Percentiles rank a stretch among this genome's conserved stretches.
Conservation (phyloP, 2,113 vertebrate species). For the Bagarius yarrelli region DNA sequence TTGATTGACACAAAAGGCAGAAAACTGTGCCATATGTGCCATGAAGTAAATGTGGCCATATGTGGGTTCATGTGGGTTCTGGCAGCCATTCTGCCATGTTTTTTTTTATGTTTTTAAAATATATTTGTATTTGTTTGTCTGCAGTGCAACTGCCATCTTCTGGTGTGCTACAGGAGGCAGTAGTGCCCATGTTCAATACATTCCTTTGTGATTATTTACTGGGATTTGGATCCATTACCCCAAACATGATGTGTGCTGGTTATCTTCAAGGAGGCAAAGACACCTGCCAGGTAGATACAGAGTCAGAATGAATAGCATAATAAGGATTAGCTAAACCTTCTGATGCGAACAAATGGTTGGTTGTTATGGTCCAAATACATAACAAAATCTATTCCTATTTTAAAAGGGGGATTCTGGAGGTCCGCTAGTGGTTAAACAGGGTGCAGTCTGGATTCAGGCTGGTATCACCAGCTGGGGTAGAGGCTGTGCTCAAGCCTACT, state of each 20-base stretch:
- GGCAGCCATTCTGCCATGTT: not conserved
- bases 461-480: not conserved
- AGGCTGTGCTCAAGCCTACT: too few species aligned
- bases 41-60: too few species aligned
- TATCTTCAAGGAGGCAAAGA: constrained; percentile 32
- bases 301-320: not conserved
- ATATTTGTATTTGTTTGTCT: not conserved
- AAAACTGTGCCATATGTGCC: too few species aligned
- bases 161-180: constrained; percentile 39
- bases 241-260: constrained; percentile 49
- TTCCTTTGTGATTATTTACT: not conserved
- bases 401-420: constrained; percentile 45
- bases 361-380: too few species aligned
- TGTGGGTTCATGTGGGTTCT: not conserved
- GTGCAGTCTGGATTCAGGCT: constrained; percentile 39
- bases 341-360: too few species aligned
- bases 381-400: too few species aligned
- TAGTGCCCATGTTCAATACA: constrained; percentile 17
- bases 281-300: constrained; percentile 39
- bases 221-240: constrained; percentile 30
- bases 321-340: not conserved
- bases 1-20: too few species aligned
- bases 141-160: constrained; percentile 26
- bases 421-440: constrained; percentile 30
- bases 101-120: not conserved